These are phyloP conservation scores for Alfaro cultratus DNA, from an alignment of 2,797 vertebrate species.

Conservation along the genomic window DNA sequence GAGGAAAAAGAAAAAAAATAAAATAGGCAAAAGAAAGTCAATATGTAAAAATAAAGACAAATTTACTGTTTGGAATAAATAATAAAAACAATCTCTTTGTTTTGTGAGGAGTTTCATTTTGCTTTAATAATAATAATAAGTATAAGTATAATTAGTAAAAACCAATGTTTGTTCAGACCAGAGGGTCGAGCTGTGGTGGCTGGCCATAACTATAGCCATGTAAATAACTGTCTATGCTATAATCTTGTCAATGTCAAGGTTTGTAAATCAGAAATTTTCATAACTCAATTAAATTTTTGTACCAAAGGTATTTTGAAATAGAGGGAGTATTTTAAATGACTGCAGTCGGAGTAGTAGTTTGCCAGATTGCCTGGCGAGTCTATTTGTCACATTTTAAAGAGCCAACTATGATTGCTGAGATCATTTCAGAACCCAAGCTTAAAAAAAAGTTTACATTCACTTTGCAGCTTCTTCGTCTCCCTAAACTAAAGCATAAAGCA, in stretches of 20 bases:
- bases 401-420: background rate
- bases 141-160: no score
- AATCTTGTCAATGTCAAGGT: background rate
- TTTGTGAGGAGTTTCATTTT: background rate
- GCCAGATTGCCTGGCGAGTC: background rate
- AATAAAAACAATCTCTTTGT: background rate
- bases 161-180: background rate
- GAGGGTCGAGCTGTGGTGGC: background rate
- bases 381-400: background rate
- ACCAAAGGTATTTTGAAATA: background rate
- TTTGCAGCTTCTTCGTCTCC: background rate
- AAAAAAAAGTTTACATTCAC: background rate
- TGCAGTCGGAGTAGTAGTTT: background rate
- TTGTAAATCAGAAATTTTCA: background rate
- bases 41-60: background rate
- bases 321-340: background rate
- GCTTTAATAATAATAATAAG: background rate
- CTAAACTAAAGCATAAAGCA: background rate
- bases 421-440: background rate
- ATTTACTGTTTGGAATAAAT: background rate
- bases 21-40: background rate
- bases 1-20: conserved; percentile 11
- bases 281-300: background rate
- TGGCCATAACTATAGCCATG: background rate
- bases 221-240: background rate